These are phyloP conservation scores for Morelia viridis DNA, from an alignment of 2,797 vertebrate species.

Conservation along the genomic window DNA sequence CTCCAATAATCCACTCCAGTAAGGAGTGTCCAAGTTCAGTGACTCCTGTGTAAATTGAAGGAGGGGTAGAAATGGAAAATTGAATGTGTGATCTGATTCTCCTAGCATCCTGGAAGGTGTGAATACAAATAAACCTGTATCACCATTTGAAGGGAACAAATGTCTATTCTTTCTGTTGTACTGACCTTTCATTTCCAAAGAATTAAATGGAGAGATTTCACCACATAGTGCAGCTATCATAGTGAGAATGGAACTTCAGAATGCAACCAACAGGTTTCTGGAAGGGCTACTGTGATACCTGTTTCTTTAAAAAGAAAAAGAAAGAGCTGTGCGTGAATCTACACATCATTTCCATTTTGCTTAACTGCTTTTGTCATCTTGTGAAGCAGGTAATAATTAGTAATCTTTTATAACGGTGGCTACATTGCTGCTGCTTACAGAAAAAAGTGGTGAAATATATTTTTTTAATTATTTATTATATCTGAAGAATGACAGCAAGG, in stretches of 20 bases:
- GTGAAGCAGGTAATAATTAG: conserved; percentile 36
- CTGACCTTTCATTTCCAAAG: too few species aligned
- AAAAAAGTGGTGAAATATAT: conserved; percentile 12
- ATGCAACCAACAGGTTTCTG: background rate
- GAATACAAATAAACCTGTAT: background rate
- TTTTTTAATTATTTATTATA: conserved; percentile 23
- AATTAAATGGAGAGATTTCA: background rate
- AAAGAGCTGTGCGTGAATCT: background rate
- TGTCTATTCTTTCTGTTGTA: background rate
- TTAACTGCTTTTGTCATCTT: background rate
- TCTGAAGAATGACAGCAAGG: conserved; percentile 14
- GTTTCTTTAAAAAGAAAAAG: background rate
- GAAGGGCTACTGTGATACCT: background rate
- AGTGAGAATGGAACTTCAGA: background rate
- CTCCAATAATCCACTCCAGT: background rate
- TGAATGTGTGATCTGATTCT: background rate
- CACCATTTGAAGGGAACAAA: background rate
- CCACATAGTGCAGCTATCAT: background rate
- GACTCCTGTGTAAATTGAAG: background rate
- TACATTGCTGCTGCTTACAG: conserved; percentile 25
- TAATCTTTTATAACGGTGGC: conserved; percentile 5
- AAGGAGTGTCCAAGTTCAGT: background rate
- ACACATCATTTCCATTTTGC: background rate
- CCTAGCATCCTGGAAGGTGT: background rate
- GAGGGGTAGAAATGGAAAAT: background rate